Evolutionary conservation across 1,140 invertebrate genomes (phyloP).

Genomic region (Lepidotrigona ventralis): DNA sequence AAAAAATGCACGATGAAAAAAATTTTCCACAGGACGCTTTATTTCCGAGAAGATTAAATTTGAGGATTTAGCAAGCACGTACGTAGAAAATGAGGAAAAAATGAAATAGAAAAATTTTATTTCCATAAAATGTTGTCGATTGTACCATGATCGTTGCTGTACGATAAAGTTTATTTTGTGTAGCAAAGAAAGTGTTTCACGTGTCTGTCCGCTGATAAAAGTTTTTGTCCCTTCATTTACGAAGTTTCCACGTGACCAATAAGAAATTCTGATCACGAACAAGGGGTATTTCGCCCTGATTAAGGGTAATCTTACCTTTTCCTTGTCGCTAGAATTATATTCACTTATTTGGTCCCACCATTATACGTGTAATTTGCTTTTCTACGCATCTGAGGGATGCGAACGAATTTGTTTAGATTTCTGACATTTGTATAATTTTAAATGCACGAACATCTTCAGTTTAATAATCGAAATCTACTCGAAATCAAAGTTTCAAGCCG

Average conservation of each 20-base stretch:
- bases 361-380: too few relatives aligned
- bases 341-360: not conserved
- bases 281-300: not conserved
- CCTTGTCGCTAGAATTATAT: not conserved
- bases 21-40: not conserved
- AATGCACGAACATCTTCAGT: not conserved
- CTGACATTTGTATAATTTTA: not conserved
- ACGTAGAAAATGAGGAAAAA: not conserved
- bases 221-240: too few relatives aligned
- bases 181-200: not conserved
- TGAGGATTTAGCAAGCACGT: not conserved
- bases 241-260: not conserved
- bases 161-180: not conserved
- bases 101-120: not conserved
- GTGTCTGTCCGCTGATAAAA: not conserved
- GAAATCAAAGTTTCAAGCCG: not conserved
- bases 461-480: not conserved
- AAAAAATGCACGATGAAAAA: too few relatives aligned
- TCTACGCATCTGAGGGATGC: not conserved
- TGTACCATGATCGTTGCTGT: too few relatives aligned
- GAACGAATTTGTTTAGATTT: not conserved
- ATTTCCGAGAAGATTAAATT: not conserved
- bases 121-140: not conserved
- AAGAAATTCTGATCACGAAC: not conserved
- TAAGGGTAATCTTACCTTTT: not conserved